These are phyloP conservation scores for Zaprionus ornatus DNA, from an alignment of 1,140 invertebrate species.

Conservation along the genomic window DNA sequence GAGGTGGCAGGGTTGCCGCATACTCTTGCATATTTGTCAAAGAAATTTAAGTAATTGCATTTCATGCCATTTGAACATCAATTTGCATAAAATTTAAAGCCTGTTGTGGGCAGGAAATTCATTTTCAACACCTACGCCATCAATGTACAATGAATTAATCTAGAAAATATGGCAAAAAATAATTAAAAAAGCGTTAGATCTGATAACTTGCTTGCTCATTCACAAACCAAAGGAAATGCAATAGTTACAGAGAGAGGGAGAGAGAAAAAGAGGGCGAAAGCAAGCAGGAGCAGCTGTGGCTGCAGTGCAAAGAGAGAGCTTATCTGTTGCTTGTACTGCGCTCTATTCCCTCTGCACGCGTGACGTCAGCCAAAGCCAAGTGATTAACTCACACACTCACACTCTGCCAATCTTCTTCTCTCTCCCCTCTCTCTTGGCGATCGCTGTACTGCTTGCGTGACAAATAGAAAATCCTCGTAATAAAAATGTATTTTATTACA, in stretches of 20 bases:
- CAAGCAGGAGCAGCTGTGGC: background rate
- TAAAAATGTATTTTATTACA: no score
- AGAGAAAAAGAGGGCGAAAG: no score
- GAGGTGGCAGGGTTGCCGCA: background rate
- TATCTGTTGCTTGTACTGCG: background rate
- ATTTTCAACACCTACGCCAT: conserved; percentile 31
- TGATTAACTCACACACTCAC: background rate
- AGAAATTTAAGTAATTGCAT: conserved; percentile 76
- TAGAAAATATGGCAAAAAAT: background rate
- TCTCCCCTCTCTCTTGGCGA: background rate
- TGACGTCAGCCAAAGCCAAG: background rate
- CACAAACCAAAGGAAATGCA: background rate
- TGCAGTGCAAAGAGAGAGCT: background rate
- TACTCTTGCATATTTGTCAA: conserved; percentile 67
- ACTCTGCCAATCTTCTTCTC: background rate
- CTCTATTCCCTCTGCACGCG: background rate
- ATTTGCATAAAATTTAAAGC: conserved; percentile 45
- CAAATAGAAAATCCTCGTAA: background rate
- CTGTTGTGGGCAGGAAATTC: conserved; percentile 36
- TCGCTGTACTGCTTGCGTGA: background rate
- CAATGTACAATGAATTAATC: conserved; percentile 7
- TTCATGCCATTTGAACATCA: conserved; percentile 45
- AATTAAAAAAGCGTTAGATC: background rate
- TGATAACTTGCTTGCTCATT: background rate
- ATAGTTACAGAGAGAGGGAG: background rate